Conservation (phyloP, 1,140 invertebrate species). For the Ceratina japonica region DNA sequence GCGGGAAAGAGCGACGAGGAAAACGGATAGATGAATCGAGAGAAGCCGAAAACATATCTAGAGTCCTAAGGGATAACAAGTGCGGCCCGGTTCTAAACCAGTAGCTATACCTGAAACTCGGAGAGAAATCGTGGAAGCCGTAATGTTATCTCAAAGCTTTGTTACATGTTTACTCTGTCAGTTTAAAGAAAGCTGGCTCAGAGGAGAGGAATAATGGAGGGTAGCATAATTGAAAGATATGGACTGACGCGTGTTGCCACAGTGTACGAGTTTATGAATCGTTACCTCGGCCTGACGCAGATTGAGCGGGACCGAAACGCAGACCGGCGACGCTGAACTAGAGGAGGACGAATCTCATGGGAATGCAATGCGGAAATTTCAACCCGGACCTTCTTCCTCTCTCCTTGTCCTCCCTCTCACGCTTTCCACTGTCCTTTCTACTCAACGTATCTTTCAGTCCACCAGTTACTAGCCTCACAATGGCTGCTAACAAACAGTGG, state of each 20-base stretch:
- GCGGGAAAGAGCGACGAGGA: conserved; percentile 10
- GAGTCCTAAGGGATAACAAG: conserved; percentile 50
- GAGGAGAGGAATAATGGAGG: conserved; percentile 8
- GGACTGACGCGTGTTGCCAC: background rate
- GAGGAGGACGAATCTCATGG: conserved; percentile 70
- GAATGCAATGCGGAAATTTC: conserved; percentile 77
- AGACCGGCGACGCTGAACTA: background rate
- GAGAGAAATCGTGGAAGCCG: background rate
- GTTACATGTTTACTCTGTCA: too few species aligned
- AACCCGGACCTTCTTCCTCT: conserved; percentile 58
- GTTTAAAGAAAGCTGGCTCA: background rate
- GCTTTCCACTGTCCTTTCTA: background rate
- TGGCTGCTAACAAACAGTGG: background rate
- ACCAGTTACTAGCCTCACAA: background rate
- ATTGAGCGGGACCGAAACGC: conserved; percentile 2
- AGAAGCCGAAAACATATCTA: conserved; percentile 56
- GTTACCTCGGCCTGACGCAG: conserved; percentile 13
- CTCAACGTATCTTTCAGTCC: background rate
- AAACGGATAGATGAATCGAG: conserved; percentile 43
- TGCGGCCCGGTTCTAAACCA: background rate
- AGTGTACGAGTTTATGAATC: conserved; percentile 14
- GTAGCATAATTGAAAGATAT: conserved; percentile 20
- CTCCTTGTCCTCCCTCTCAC: background rate
- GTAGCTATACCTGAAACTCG: background rate
- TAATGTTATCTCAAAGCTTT: background rate